A percentile compares a stretch with the other conserved stretches of the same genome.
phyloP scores from a whole-genome alignment of 2,113 vertebrate species.

The Andinoacara biseriatus region DNA sequence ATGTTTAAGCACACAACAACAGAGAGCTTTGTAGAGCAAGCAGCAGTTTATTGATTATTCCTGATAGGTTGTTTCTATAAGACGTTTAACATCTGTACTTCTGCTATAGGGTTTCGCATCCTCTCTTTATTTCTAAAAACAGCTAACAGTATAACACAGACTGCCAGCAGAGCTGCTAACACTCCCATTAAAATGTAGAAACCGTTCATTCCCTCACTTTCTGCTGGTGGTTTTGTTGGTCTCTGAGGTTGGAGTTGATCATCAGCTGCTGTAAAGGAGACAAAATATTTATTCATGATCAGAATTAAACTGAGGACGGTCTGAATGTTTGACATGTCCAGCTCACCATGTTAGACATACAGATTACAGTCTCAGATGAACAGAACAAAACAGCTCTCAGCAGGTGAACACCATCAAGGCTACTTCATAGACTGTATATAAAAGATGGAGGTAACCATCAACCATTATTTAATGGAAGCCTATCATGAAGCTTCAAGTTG shows the following conservation, averaged over 20 bases:
- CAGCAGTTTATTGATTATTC: neutral
- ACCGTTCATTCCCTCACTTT: neutral
- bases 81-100: neutral
- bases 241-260: neutral
- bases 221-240: neutral
- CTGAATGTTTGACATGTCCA: neutral
- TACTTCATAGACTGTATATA: no score
- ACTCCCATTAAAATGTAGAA: neutral
- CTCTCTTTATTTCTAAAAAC: neutral
- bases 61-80: rapidly evolving
- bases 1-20: no score
- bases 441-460: no score
- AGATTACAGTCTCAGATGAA: neutral
- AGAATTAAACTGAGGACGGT: neutral
- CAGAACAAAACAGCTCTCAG: rapidly evolving
- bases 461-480: no score
- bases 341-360: neutral
- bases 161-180: neutral
- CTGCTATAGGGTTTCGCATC: neutral
- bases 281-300: neutral
- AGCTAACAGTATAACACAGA: neutral
- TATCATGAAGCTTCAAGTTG: no score
- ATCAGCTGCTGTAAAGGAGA: neutral
- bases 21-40: no score
- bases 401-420: no score